These are phyloP conservation scores for Graphium colonna DNA, from an alignment of 2,888 invertebrate species.

Conservation along the genomic window DNA sequence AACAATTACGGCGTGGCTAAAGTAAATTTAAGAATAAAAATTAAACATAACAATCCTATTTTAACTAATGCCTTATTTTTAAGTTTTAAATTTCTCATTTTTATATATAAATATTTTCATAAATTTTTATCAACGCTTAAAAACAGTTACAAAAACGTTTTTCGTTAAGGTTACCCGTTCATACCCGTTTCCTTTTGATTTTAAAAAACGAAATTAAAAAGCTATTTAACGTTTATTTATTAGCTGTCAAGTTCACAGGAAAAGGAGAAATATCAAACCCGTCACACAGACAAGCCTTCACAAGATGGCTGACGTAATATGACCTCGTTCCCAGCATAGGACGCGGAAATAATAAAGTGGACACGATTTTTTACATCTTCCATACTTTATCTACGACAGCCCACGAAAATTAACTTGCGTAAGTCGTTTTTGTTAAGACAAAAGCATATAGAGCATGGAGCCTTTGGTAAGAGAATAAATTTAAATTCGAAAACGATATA, in stretches of 20 bases:
- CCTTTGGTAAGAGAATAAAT: no score
- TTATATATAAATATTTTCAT: background rate
- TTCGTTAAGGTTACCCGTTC: background rate
- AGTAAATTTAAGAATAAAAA: no score
- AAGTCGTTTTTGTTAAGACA: background rate
- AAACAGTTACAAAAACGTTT: background rate
- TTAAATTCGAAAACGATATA: no score
- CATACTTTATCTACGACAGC: constrained; percentile 13
- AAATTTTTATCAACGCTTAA: background rate
- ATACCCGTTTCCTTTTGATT: no score
- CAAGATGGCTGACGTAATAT: constrained; percentile 20
- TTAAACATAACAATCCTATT: no score
- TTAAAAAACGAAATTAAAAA: background rate
- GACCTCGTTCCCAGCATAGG: constrained; percentile 30
- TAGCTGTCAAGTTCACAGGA: background rate
- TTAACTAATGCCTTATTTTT: no score
- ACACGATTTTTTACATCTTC: constrained; percentile 9
- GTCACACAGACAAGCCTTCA: background rate
- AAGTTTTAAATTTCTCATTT: background rate
- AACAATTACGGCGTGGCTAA: no score
- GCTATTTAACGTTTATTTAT: background rate
- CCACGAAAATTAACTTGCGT: constrained; percentile 8
- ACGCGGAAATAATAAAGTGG: constrained; percentile 26
- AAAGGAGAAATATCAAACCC: background rate
- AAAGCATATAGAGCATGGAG: background rate